Evolutionary conservation across 2,113 vertebrate genomes (phyloP).

Genomic region (Natator depressus): DNA sequence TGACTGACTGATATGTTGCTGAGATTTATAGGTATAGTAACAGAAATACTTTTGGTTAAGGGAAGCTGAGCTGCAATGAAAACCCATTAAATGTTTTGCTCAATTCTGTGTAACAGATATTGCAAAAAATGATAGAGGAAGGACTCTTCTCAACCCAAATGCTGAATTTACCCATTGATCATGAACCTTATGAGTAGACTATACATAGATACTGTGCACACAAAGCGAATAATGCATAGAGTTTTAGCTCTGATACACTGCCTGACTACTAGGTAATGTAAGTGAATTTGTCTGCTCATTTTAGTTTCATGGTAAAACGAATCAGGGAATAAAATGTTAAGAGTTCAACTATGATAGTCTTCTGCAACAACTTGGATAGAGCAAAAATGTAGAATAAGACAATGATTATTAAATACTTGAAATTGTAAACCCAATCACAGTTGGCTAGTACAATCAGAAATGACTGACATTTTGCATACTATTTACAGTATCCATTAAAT

Average conservation of each 20-base stretch:
- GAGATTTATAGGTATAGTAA: not conserved
- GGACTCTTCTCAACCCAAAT: not conserved
- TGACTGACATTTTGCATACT: not conserved
- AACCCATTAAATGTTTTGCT: not conserved
- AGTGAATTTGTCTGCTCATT: not conserved
- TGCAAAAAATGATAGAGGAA: not conserved
- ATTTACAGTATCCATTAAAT: not conserved
- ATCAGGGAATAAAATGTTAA: not conserved
- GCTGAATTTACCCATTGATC: not conserved
- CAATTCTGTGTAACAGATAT: not conserved
- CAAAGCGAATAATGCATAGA: not conserved
- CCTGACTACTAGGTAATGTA: not conserved
- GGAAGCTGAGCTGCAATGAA: not conserved
- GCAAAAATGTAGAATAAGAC: not conserved
- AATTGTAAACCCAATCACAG: not conserved
- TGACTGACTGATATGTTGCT: not conserved
- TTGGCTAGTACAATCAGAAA: not conserved
- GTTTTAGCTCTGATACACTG: not conserved
- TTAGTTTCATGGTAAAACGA: not conserved
- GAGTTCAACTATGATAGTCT: not conserved
- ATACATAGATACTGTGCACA: not conserved
- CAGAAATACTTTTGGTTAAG: not conserved
- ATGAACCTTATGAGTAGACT: not conserved
- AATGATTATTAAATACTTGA: not conserved
- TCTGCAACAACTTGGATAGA: not conserved